phyloP scores from a whole-genome alignment of 2,113 vertebrate genomes.

The Ciconia maguari region DNA sequence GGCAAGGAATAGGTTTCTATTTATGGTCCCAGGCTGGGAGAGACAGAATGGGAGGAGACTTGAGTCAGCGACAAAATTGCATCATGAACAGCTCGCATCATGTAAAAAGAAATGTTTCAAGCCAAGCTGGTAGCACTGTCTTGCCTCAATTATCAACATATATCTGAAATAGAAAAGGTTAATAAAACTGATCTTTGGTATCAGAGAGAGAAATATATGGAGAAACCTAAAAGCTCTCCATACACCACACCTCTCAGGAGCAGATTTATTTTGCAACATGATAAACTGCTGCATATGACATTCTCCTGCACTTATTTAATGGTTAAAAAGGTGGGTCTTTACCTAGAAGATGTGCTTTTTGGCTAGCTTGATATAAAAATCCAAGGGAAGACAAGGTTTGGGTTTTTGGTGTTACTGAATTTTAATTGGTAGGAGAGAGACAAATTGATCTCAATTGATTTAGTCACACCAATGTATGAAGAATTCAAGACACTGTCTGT shows the following conservation, averaged over 20 bases:
- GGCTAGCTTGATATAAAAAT: neutral
- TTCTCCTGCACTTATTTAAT: neutral
- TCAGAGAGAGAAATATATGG: neutral
- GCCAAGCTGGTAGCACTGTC: neutral
- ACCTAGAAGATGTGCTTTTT: neutral
- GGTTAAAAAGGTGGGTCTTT: neutral
- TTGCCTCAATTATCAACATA: neutral
- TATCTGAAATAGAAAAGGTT: neutral
- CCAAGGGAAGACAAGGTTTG: neutral
- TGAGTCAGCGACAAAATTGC: neutral
- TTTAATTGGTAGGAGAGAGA: neutral
- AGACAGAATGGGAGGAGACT: slow-evolving; percentile 26
- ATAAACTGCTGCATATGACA: neutral
- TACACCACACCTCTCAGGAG: neutral
- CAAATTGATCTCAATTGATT: neutral
- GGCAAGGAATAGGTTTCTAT: slow-evolving; percentile 40
- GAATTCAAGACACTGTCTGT: neutral
- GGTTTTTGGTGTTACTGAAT: neutral
- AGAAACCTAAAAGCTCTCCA: neutral
- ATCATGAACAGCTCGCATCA: neutral
- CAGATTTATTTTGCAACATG: neutral
- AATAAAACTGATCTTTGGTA: neutral
- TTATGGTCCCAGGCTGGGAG: slow-evolving; percentile 5
- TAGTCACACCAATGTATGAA: neutral
- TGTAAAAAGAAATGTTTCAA: neutral